Evolutionary conservation across 2,797 vertebrate genomes (phyloP).

Genomic region (Enteromius radiatus): DNA sequence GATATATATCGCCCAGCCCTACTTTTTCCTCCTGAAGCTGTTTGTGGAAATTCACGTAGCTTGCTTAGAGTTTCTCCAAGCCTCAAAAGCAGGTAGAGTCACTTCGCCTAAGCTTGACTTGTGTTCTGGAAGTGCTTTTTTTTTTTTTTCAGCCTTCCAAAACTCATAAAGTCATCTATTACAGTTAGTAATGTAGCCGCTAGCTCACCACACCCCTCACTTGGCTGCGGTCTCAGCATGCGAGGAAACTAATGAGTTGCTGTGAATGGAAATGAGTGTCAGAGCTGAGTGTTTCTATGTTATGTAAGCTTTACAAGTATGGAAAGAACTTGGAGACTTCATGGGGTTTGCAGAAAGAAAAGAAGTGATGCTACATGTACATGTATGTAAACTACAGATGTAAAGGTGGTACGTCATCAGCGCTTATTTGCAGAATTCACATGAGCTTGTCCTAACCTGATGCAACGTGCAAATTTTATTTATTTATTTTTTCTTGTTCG

Average conservation of each 20-base stretch:
- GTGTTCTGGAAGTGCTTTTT: constrained; percentile 23
- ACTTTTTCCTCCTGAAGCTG: background rate
- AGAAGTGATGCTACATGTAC: background rate
- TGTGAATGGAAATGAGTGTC: constrained; percentile 46
- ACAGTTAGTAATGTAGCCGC: constrained; percentile 20
- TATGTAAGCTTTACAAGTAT: constrained; percentile 56
- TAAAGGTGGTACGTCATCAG: background rate
- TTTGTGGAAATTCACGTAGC: background rate
- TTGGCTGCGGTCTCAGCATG: constrained; percentile 31
- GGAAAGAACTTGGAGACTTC: constrained; percentile 4
- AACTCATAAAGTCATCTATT: constrained; percentile 30
- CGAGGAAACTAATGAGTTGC: constrained; percentile 36
- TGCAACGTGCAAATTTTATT: background rate
- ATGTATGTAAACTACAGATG: constrained; percentile 3
- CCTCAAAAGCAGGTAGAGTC: background rate
- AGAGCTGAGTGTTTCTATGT: constrained; percentile 26
- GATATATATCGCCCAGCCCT: no score
- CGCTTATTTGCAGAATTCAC: background rate
- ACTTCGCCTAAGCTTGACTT: constrained; percentile 34
- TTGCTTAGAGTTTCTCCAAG: background rate
- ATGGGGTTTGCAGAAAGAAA: constrained; percentile 9
- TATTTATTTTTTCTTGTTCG: no score
- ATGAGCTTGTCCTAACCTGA: background rate
- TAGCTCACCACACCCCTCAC: constrained; percentile 36
- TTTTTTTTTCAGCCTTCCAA: no score